phyloP scores from a whole-genome alignment of 35 echinoderm and acorn worm genomes.

The Chiridota heheva region DNA sequence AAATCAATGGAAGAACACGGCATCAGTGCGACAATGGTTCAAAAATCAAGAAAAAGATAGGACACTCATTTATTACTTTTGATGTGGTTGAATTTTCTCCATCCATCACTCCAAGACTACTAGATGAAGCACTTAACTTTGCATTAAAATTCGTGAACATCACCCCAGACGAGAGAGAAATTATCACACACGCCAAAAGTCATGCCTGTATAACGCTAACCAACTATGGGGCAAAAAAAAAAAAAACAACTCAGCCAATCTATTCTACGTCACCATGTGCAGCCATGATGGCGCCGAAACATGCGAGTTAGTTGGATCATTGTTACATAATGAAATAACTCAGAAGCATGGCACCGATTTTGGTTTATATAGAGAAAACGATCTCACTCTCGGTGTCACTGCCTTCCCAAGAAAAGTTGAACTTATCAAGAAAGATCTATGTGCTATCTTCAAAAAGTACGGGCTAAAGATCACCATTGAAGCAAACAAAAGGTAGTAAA shows the following conservation, averaged over 20 bases:
- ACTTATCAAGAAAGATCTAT: constrained; percentile 35
- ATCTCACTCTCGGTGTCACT: constrained; percentile 11
- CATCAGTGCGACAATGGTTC: constrained; percentile 33
- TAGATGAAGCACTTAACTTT: constrained; percentile 29
- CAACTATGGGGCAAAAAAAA: constrained; percentile 31
- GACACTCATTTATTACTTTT: constrained; percentile 2
- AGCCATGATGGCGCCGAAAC: constrained; percentile 43
- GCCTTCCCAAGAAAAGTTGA: constrained; percentile 15
- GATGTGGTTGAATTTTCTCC: constrained; percentile 37
- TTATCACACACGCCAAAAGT: constrained; percentile 26
- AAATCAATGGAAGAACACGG: constrained; percentile 54
- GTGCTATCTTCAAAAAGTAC: constrained; percentile 16
- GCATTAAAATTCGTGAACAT: not conserved
- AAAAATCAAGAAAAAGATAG: not conserved
- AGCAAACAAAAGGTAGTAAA: constrained; percentile 11
- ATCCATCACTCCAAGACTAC: constrained; percentile 9
- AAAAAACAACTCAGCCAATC: not conserved
- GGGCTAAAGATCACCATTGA: constrained; percentile 40
- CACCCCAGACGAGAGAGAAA: not conserved
- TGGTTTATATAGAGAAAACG: constrained; percentile 41
- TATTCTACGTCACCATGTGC: constrained; percentile 39
- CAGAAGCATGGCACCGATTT: constrained; percentile 8
- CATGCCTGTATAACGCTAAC: constrained; percentile 3
- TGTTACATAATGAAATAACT: constrained; percentile 2
- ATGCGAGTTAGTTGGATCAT: constrained; percentile 41